Evolutionary conservation across 2,888 invertebrate genomes (phyloP).

Genomic region (Corythucha ciliata): DNA sequence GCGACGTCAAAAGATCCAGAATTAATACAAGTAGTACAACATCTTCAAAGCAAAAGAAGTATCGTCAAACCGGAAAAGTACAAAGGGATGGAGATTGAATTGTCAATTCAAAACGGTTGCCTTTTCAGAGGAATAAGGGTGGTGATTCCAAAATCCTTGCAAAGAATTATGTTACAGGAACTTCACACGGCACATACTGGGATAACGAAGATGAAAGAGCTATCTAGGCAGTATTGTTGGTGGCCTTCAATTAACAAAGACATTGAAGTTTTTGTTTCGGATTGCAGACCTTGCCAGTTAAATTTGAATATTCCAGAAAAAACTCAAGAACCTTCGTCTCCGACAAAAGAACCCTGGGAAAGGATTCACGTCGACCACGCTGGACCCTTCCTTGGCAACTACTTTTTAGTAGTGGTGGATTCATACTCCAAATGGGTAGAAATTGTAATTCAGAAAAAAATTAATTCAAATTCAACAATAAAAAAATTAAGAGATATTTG

Average conservation of each 20-base stretch:
- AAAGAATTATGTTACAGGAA: slow-evolving; percentile 2
- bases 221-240: slow-evolving; percentile 1
- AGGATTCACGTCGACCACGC: slow-evolving; percentile 11
- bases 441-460: no score
- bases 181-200: slow-evolving; percentile 8
- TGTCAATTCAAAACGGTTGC: slow-evolving; percentile 11
- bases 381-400: slow-evolving; percentile 13
- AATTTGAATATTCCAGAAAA: no score
- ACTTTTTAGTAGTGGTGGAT: slow-evolving; percentile 12
- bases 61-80: no score
- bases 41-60: no score
- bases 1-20: slow-evolving; percentile 13
- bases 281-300: not conserved
- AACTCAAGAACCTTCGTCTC: no score
- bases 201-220: slow-evolving; percentile 15
- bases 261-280: slow-evolving; percentile 3
- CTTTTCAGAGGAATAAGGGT: slow-evolving; percentile 17
- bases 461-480: no score
- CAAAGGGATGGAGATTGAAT: no score
- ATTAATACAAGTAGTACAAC: no score
- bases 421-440: slow-evolving; percentile 14
- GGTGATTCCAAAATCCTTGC: not conserved
- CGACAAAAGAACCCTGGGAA: slow-evolving; percentile 11
- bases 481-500: no score
- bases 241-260: slow-evolving; percentile 14